phyloP scores from a whole-genome alignment of 2,888 invertebrate species.

The Drosophila antonietae region DNA sequence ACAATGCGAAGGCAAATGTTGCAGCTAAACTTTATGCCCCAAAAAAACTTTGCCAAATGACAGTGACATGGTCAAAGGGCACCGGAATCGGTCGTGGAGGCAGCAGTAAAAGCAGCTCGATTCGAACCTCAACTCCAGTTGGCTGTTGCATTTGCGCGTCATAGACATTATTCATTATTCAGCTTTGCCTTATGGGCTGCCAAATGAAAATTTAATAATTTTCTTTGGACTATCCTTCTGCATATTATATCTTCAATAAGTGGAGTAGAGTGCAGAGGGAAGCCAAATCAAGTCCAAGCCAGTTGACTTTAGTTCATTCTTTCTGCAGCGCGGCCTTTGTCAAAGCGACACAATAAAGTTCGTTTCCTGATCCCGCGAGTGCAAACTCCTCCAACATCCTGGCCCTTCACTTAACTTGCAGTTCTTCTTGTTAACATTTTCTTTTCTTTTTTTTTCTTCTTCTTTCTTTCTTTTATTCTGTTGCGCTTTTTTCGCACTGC shows the following conservation, averaged over 20 bases:
- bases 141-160: constrained; percentile 53
- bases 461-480: constrained; percentile 13
- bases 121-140: constrained; percentile 13
- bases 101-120: constrained; percentile 5
- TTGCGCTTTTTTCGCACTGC: constrained; percentile 41
- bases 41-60: constrained; percentile 76
- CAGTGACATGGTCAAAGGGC: constrained; percentile 55
- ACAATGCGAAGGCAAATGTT: constrained; percentile 76
- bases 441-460: neutral
- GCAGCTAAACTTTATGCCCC: constrained; percentile 77
- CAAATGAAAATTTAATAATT: constrained; percentile 46
- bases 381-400: constrained; percentile 19
- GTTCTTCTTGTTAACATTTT: constrained; percentile 77
- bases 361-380: constrained; percentile 29
- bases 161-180: constrained; percentile 30
- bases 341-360: constrained; percentile 43
- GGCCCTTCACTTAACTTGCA: constrained; percentile 29
- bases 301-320: constrained; percentile 41
- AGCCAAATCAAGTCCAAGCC: constrained; percentile 41
- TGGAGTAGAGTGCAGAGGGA: neutral
- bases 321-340: constrained; percentile 29
- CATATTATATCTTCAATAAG: constrained; percentile 4
- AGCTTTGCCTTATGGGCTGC: constrained; percentile 54
- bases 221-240: neutral
- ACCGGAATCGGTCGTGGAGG: neutral